Evolutionary conservation across 2,888 invertebrate species (phyloP).

Genomic region (Agonopterix alstromeriana): DNA sequence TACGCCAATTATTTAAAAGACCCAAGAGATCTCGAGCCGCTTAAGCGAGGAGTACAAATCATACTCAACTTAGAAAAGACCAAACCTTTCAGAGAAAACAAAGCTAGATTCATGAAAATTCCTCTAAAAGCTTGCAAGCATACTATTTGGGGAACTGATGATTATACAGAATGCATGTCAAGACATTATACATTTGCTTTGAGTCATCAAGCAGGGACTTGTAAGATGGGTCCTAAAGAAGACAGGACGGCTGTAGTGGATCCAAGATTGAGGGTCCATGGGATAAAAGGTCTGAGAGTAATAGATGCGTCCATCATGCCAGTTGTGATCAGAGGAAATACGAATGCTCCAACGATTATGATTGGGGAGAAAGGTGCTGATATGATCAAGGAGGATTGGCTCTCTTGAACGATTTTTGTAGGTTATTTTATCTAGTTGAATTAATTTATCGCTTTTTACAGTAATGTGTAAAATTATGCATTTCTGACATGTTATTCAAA

Average conservation of each 20-base stretch:
- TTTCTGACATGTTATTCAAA: no score
- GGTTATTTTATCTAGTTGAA: not conserved
- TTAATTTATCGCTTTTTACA: not conserved
- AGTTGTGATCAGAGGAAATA: slow-evolving; percentile 84
- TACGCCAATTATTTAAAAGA: slow-evolving; percentile 80
- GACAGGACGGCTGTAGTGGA: slow-evolving; percentile 81
- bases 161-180: slow-evolving; percentile 73
- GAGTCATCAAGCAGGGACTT: slow-evolving; percentile 58
- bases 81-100: slow-evolving; percentile 67
- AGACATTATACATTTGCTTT: slow-evolving; percentile 73
- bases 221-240: slow-evolving; percentile 70
- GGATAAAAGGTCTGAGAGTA: slow-evolving; percentile 77
- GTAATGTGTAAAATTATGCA: no score
- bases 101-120: slow-evolving; percentile 69
- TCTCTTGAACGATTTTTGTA: not conserved
- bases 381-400: slow-evolving; percentile 40
- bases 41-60: slow-evolving; percentile 78
- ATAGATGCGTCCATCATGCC: slow-evolving; percentile 91
- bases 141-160: slow-evolving; percentile 76
- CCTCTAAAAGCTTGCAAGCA: slow-evolving; percentile 73
- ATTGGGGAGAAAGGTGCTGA: slow-evolving; percentile 78
- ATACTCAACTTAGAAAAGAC: slow-evolving; percentile 75
- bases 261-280: slow-evolving; percentile 80
- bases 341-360: slow-evolving; percentile 88
- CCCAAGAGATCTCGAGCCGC: slow-evolving; percentile 73